Percentiles rank a stretch among this genome's conserved stretches.
These are phyloP conservation scores for Gymnocephalus cernua DNA, from an alignment of 2,113 vertebrate genomes.

Conservation along the genomic window DNA sequence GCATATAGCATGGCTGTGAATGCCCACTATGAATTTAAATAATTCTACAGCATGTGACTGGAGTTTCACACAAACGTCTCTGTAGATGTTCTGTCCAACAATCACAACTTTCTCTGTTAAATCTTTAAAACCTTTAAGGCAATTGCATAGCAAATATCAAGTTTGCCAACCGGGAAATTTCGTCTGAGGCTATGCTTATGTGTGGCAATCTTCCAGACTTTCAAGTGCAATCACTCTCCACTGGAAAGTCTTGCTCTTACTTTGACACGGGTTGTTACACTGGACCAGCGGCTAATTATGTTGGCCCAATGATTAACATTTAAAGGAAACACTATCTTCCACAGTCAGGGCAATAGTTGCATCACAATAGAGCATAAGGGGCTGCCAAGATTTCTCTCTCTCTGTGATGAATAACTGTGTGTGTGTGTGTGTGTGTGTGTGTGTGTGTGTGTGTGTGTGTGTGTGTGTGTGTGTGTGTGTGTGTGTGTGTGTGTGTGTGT, in stretches of 20 bases:
- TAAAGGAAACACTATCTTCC: slow-evolving; percentile 61
- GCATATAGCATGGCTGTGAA: not conserved
- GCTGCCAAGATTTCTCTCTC: not conserved
- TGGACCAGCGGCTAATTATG: slow-evolving; percentile 76
- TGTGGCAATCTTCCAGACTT: slow-evolving; percentile 78
- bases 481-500: not conserved
- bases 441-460: no score
- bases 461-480: not conserved
- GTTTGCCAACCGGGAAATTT: slow-evolving; percentile 76
- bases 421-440: not conserved
- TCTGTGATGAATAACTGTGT: slow-evolving; percentile 5
- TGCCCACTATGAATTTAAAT: slow-evolving; percentile 55
- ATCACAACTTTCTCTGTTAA: slow-evolving; percentile 61
- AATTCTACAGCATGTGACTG: slow-evolving; percentile 29
- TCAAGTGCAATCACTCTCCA: slow-evolving; percentile 76
- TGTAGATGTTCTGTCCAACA: slow-evolving; percentile 56
- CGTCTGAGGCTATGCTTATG: slow-evolving; percentile 74
- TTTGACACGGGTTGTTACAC: slow-evolving; percentile 70
- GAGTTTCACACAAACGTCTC: slow-evolving; percentile 46
- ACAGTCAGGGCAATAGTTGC: slow-evolving; percentile 52
- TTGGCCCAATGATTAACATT: slow-evolving; percentile 73
- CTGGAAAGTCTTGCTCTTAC: slow-evolving; percentile 72
- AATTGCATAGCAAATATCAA: slow-evolving; percentile 75
- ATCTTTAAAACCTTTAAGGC: slow-evolving; percentile 70
- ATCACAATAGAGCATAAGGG: slow-evolving; percentile 49